phyloP scores from a whole-genome alignment of 2,113 vertebrate genomes.

The Halichoerus grypus region DNA sequence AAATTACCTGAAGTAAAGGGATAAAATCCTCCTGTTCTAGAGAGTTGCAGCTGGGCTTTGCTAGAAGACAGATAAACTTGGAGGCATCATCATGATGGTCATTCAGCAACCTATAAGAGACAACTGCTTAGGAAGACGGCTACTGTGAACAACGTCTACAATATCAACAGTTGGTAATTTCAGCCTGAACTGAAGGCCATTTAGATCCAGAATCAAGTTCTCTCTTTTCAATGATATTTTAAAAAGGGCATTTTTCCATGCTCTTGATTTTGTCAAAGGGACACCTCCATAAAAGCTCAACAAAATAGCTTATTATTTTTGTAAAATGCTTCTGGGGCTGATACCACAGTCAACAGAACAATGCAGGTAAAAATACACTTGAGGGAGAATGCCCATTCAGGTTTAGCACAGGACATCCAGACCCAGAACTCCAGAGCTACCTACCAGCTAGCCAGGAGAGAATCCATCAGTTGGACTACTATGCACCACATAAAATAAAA shows the following conservation, averaged over 20 bases:
- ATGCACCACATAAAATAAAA: background rate
- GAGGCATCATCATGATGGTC: slow-evolving; percentile 96
- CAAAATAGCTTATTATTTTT: slow-evolving; percentile 28
- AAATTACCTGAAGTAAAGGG: slow-evolving; percentile 95
- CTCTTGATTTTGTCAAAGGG: slow-evolving; percentile 43
- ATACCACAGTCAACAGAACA: slow-evolving; percentile 28
- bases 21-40: slow-evolving; percentile 98
- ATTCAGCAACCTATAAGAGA: slow-evolving; percentile 91
- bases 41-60: slow-evolving; percentile 93
- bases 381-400: background rate
- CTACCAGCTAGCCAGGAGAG: background rate
- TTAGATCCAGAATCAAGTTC: background rate
- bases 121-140: slow-evolving; percentile 46
- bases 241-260: background rate
- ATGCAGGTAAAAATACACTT: background rate
- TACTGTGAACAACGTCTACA: background rate
- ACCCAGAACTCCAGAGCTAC: slow-evolving; percentile 22
- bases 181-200: background rate
- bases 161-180: background rate
- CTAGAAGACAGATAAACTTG: slow-evolving; percentile 94
- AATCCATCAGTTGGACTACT: background rate
- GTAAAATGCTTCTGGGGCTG: slow-evolving; percentile 41
- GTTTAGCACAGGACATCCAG: background rate
- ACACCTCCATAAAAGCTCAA: slow-evolving; percentile 30
- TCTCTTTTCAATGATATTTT: slow-evolving; percentile 27